phyloP scores from a whole-genome alignment of 1,140 invertebrate genomes.

The Grapholita molesta region DNA sequence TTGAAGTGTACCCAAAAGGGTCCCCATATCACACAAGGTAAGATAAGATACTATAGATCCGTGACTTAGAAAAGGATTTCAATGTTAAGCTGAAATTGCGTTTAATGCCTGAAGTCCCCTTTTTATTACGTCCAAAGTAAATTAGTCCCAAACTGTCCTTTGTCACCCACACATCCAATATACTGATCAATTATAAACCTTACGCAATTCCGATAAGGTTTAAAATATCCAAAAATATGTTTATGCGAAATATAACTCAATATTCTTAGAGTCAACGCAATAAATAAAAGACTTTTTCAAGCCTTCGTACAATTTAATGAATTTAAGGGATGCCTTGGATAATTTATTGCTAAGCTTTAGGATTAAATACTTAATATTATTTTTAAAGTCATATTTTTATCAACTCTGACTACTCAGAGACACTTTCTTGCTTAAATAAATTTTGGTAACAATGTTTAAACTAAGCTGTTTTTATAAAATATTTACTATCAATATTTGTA shows the following conservation, averaged over 20 bases:
- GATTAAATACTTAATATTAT: neutral
- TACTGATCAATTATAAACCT: neutral
- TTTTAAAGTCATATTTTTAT: no score
- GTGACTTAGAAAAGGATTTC: no score
- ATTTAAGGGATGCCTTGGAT: neutral
- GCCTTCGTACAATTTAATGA: neutral
- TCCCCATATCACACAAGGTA: no score
- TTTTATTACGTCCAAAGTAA: no score
- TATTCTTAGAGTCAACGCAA: neutral
- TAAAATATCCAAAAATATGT: neutral
- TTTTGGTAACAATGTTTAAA: neutral
- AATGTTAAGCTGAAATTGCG: no score
- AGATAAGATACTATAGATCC: no score
- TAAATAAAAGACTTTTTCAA: neutral
- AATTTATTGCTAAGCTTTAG: neutral
- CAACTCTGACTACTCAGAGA: neutral
- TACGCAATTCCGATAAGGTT: neutral
- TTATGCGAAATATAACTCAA: neutral
- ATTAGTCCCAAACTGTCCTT: neutral
- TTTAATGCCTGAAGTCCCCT: no score
- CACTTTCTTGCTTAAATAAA: neutral
- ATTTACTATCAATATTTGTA: no score
- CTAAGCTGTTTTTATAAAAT: no score
- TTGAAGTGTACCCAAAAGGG: no score
- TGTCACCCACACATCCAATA: neutral